phyloP scores from a whole-genome alignment of 92 coral and sea anemone genomes.

The Scolanthus callimorphus region DNA sequence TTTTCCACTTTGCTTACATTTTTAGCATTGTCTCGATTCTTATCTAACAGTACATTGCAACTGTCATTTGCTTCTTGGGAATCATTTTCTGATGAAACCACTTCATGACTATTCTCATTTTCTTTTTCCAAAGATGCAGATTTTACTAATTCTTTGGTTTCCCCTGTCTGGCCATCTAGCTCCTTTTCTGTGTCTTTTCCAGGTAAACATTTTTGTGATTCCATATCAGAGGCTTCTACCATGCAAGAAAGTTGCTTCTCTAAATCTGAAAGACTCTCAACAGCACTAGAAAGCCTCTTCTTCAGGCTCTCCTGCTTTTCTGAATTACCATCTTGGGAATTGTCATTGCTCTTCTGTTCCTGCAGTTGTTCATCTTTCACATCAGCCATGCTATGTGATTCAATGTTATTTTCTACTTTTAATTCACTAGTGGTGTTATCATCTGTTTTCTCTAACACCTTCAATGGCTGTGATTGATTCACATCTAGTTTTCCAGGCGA shows the following conservation, averaged over 20 bases:
- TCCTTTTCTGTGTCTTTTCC: slow-evolving; percentile 1
- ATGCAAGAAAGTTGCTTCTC: slow-evolving; percentile 55
- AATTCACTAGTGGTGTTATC: neutral
- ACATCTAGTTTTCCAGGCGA: neutral
- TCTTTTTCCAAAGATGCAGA: too few species aligned
- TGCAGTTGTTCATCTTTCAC: too few species aligned
- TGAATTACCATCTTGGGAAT: neutral
- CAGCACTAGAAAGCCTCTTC: slow-evolving; percentile 61
- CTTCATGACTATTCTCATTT: too few species aligned
- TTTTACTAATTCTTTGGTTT: too few species aligned
- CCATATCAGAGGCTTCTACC: slow-evolving; percentile 22
- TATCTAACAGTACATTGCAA: too few species aligned
- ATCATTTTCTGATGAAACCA: too few species aligned
- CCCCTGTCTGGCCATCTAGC: neutral
- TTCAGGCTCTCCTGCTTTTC: neutral
- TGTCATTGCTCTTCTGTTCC: neutral
- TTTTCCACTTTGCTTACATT: too few species aligned
- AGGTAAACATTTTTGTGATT: neutral
- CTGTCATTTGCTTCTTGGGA: too few species aligned
- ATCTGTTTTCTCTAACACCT: neutral
- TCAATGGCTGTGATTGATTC: neutral
- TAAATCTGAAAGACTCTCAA: slow-evolving; percentile 55
- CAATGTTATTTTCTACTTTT: neutral
- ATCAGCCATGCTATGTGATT: neutral
- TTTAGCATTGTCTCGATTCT: too few species aligned